phyloP scores from a whole-genome alignment of 2,888 invertebrate genomes.

The Cylloceria caligata region DNA sequence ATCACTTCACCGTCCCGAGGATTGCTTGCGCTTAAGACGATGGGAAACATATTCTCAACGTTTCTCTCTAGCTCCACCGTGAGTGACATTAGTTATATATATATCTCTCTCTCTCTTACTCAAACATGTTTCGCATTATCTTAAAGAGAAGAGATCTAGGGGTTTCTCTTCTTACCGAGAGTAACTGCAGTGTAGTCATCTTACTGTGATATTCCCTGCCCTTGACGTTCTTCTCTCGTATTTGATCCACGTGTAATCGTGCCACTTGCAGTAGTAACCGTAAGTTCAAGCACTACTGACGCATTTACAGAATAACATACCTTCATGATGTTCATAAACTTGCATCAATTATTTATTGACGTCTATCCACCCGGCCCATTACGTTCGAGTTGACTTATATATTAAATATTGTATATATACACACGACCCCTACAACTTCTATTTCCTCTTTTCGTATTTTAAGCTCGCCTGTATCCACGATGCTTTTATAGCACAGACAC shows the following conservation, averaged over 20 bases:
- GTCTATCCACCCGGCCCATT: slow-evolving; percentile 17
- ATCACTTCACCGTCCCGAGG: slow-evolving; percentile 60
- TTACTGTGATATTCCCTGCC: slow-evolving; percentile 11
- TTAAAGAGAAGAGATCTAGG: slow-evolving; percentile 37
- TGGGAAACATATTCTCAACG: too few species aligned
- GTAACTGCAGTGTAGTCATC: slow-evolving; percentile 10
- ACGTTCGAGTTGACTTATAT: slow-evolving; percentile 24
- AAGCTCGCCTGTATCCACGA: slow-evolving; percentile 40
- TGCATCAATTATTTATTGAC: slow-evolving; percentile 22
- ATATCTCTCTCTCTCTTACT: too few species aligned
- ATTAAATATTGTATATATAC: slow-evolving; percentile 15
- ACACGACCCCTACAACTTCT: slow-evolving; percentile 37
- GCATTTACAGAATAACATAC: slow-evolving; percentile 9
- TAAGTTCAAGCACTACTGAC: background rate
- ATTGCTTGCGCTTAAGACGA: slow-evolving; percentile 64
- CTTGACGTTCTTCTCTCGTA: background rate
- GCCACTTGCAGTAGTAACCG: background rate
- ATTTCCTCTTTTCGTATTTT: slow-evolving; percentile 59
- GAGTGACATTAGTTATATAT: too few species aligned
- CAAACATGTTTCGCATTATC: too few species aligned
- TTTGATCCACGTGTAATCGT: slow-evolving; percentile 25
- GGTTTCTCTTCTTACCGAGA: slow-evolving; percentile 16
- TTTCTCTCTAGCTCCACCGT: too few species aligned
- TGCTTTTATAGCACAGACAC: slow-evolving; percentile 52
- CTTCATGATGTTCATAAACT: slow-evolving; percentile 22